Base-by-base conservation (phyloP, 2,888 invertebrate species). In the Drosophila mimetica region DNA sequence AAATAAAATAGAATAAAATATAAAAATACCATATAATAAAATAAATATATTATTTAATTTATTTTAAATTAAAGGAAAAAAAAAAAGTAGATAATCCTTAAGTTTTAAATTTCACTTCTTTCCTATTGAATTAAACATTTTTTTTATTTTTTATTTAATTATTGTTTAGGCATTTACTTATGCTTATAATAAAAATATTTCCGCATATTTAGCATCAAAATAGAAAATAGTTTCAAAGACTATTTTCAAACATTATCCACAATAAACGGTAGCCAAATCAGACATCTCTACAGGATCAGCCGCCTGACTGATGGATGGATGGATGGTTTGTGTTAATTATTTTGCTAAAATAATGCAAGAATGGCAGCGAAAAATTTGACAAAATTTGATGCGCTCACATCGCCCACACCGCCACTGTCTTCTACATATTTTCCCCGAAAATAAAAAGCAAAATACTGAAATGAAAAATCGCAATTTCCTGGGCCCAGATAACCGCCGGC, bases 381-480 rank as follows among this genome's bases (percentile, higher is more conserved):
- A 86, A 86, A 82, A 80, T 80, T 80, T 86, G 76, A 83, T 84
- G 81, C 69, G 84, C 73, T 67, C 57, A 71, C 71, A 71, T 25
- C 32, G 16, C 14, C 37, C 4, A 9, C 4, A 14, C 7, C 1
- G 5, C 14, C 5, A 1, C 5, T 14, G 4, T 36, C 18, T 25
- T 3, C 36, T 13, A 25, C 7, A 25, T 25, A 36, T 57, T 14
- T 58, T 61, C 4, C n/a, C 52, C 63, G 9, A 63, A 67, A 65
- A 65, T 30, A 34, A 60, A 42, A 42, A 22, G 37, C 28, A 37
- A 50, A 50, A 85, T 22, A 76, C 65, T 70, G 77, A 79, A 86
- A 83, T 83, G 82, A 83, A 83, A 83, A 83, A 83, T 86, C 82
- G 80, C 86, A 83, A 83, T 86, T 83, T 83, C 82, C 82, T 76